Base-by-base conservation (phyloP, 2,797 vertebrate genomes). In the Neomorphus geoffroyi region DNA sequence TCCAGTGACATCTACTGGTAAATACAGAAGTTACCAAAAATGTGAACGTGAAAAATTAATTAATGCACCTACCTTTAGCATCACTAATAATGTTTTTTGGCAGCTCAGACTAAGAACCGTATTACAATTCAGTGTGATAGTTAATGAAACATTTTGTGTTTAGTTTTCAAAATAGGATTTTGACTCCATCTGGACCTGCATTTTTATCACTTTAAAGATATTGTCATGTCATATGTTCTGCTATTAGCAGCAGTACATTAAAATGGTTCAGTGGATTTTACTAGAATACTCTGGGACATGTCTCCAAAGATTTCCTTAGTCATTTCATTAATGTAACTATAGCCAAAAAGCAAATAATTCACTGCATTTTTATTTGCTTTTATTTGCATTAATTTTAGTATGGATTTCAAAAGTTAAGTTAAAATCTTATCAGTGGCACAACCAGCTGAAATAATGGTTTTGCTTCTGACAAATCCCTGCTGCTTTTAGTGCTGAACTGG, bases 1-100 rank as follows among this genome's bases (percentile, higher is more conserved):
- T 96, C 81, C 88, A 95, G 93, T 93, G 96, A 96, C 96, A 97
- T 56, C 96, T 97, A 95, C 93, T 71, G 97, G 97, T 79, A 92
- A 85, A 73, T 4, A 51, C 7, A 48, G 57, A 94, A 57, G 61
- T 93, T 86, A 64, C 24, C 46, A 91, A 78, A 73, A 35, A 18
- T 35, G 8, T 54, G n/a, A 58, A 83, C 60, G 9, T 18, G 57
- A 32, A 5, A 16, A 30, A 43, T 66, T 77, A 35, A 62, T 82
- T 91, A 56, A 45, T 35, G 11, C 41, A 48, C 7, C 43, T 72
- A 54, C 67, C 54, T 51, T 83, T 79, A 45, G 28, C 23, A 69
- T 80, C 11, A 5, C 45, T 82, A 72, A 53, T 66, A 46, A 6
- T 6, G 13, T 54, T 30, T 62, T 90, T 30, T 46, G 45, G 54